Evolutionary conservation across 2,888 invertebrate species (phyloP), one percentile per base, ranked within the genome.

Genomic region (Dicyrtoma fusca): DNA sequence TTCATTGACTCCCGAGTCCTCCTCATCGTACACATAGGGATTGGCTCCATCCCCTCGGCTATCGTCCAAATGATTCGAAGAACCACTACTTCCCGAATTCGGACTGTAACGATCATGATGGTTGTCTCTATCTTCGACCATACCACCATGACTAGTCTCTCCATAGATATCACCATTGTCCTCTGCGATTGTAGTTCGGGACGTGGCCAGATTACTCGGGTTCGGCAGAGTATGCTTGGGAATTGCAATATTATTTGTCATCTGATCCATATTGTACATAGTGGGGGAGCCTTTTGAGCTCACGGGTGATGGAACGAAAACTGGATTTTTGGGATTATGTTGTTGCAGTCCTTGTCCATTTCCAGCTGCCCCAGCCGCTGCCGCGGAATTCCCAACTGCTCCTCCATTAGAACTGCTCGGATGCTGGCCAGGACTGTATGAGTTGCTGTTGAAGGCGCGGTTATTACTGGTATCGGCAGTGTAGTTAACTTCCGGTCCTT

Each of bases 171-270:
- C 76, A 64, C 74, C 59, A 23, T 74, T 68, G 63, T 75, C 76
- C 69, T 69, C 73, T 21, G 53, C 73, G 53, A 79, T 74, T 8
- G 81, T 79, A 61, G 75, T 79, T 23, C 81, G 74, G 23, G 79
- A 80, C 44, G 81, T 81, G 57, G 81, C 81, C 57, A 81, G 76
- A 75, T 81, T 81, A 70, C 79, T 79, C 3, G 81, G 81, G 72
- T 81, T 81, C 65, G 81, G 78, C 59, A 81, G 75, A 19, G 78
- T 79, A 70, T 81, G 81, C 63, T 78, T 79, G 0, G 81, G 81
- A 76, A 81, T 81, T 68, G 81, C 81, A 47, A 81, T 81, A 74
- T 81, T 81, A 69, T 81, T 81, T 66, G 81, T 81, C 74, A 81
- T 74, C 72, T 81, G 81, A 73, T 81, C 81, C 81, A 81, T 81